phyloP scores from a whole-genome alignment of 37 sponge, comb jelly and placozoan genomes.

The Beroe forskalii region DNA sequence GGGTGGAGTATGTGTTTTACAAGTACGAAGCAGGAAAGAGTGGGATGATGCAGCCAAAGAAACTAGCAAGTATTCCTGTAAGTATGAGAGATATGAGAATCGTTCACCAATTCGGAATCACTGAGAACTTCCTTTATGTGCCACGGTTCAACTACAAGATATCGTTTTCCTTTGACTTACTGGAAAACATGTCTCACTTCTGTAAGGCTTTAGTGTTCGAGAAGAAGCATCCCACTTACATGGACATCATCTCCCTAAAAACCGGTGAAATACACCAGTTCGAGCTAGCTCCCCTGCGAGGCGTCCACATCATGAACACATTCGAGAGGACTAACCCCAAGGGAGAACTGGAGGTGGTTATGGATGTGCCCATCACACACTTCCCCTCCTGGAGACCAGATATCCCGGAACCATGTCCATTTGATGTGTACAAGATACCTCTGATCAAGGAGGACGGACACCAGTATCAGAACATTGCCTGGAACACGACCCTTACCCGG shows the following conservation, averaged over 20 bases:
- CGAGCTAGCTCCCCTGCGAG: neutral
- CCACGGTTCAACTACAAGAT: conserved; percentile 25
- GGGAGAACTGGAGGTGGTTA: conserved; percentile 29
- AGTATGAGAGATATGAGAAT: neutral
- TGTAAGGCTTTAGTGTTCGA: neutral
- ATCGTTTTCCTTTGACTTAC: neutral
- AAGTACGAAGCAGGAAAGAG: neutral
- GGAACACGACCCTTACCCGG: conserved; percentile 31
- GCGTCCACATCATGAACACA: conserved; percentile 11
- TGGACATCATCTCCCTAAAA: conserved; percentile 30
- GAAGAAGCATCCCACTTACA: neutral
- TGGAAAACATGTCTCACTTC: neutral
- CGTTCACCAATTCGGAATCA: neutral
- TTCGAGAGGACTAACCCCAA: conserved; percentile 23
- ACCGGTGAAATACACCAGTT: neutral
- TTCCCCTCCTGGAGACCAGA: neutral
- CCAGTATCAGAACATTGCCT: neutral
- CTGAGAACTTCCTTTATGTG: conserved; percentile 34
- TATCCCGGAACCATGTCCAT: neutral
- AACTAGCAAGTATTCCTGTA: neutral
- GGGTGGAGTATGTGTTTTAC: neutral
- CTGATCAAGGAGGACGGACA: neutral
- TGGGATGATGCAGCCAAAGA: neutral
- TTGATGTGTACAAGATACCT: neutral
- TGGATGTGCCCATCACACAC: neutral